A percentile compares a stretch with the other conserved stretches of the same genome.
Conservation (phyloP, 2,888 invertebrate species). For the Leptinotarsa haldemani region DNA sequence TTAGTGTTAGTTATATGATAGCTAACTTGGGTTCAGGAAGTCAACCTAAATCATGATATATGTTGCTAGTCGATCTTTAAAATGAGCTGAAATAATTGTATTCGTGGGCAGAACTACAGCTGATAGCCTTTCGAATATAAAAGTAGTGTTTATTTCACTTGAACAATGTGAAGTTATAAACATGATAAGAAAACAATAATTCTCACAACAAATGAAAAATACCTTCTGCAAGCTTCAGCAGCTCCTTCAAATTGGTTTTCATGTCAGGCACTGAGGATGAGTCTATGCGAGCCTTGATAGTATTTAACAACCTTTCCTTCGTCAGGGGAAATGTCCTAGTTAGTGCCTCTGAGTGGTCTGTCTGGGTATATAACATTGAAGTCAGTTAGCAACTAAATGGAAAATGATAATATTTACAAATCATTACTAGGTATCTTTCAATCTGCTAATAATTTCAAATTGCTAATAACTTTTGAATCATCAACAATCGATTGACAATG, state of each 20-base stretch:
- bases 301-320: too few relatives aligned
- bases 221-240: slow-evolving; percentile 16
- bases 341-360: too few relatives aligned
- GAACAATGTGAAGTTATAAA: not conserved
- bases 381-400: too few relatives aligned
- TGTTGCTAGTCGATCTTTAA: slow-evolving; percentile 2
- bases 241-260: slow-evolving; percentile 17
- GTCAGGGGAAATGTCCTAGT: too few relatives aligned
- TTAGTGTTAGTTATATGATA: not conserved
- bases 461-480: too few relatives aligned
- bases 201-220: slow-evolving; percentile 7
- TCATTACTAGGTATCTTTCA: too few relatives aligned
- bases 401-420: too few relatives aligned
- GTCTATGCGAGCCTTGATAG: not conserved
- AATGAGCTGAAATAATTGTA: not conserved
- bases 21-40: not conserved
- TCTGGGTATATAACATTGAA: too few relatives aligned
- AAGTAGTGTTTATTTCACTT: not conserved
- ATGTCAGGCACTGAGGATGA: slow-evolving; percentile 17
- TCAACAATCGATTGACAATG: too few relatives aligned
- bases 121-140: slow-evolving; percentile 7
- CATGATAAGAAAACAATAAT: not conserved
- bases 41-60: not conserved
- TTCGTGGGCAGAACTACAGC: not conserved
- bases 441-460: too few relatives aligned